phyloP scores from a whole-genome alignment of 1,140 invertebrate species.

The Zaprionus africanus region DNA sequence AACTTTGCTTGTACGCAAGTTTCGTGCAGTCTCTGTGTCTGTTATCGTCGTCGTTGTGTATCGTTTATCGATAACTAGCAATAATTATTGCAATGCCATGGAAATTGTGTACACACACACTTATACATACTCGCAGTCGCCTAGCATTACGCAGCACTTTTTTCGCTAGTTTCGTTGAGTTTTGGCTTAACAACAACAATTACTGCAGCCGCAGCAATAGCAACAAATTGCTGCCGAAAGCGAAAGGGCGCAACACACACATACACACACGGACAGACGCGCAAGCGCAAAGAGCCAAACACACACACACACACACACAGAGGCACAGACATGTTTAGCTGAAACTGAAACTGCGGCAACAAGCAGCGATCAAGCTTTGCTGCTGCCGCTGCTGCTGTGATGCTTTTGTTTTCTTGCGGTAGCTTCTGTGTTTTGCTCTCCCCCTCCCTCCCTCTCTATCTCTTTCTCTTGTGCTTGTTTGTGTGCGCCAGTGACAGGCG shows the following conservation, averaged over 20 bases:
- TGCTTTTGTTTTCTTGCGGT: slow-evolving; percentile 45
- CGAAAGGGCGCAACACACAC: slow-evolving; percentile 67
- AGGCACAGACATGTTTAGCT: slow-evolving; percentile 33
- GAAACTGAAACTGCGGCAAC: slow-evolving; percentile 58
- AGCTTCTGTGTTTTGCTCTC: slow-evolving; percentile 29
- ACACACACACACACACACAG: slow-evolving; percentile 23
- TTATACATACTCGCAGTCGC: slow-evolving; percentile 12
- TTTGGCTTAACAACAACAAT: slow-evolving; percentile 20
- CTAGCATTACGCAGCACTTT: slow-evolving; percentile 55
- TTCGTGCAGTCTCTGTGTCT: background rate
- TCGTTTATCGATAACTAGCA: slow-evolving; percentile 56
- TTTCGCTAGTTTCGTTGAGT: slow-evolving; percentile 27
- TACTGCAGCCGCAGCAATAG: slow-evolving; percentile 41
- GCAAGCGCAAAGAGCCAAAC: slow-evolving; percentile 19
- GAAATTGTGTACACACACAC: slow-evolving; percentile 41
- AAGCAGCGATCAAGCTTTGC: slow-evolving; percentile 39
- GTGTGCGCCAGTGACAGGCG: slow-evolving; percentile 33
- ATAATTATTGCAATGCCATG: slow-evolving; percentile 46
- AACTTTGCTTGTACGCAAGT: slow-evolving; percentile 57
- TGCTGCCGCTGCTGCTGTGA: slow-evolving; percentile 19
- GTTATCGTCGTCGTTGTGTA: slow-evolving; percentile 21
- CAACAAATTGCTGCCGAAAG: slow-evolving; percentile 69
- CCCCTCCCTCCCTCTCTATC: background rate
- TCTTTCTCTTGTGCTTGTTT: background rate
- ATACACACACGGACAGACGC: slow-evolving; percentile 11